Base-by-base conservation (phyloP, 2,888 invertebrate species). In the Synanthedon formicaeformis region DNA sequence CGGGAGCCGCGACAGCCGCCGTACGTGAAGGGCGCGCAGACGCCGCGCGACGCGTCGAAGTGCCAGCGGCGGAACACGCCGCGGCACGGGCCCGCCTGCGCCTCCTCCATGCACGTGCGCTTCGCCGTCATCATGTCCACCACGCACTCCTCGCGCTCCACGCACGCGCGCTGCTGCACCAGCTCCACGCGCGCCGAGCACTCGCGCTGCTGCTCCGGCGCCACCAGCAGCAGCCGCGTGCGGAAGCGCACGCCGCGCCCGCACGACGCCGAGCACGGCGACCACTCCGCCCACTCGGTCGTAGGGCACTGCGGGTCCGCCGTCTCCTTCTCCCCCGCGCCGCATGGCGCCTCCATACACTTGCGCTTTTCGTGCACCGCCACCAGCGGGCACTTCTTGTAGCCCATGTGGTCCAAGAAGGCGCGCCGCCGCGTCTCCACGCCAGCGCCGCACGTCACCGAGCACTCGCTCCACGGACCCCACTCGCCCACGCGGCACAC, bases 251-350 rank as follows among this genome's bases (percentile, higher is more conserved):
- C 90, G 1, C 97, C 97, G 68, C 91, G 90, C 0, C 96, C 97
- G 73, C 97, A 98, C 6, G 94, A 91, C 0, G 93, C 94, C 52
- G 94, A 93, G 82, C 97, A 98, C 0, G 96, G 94, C 54, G 96
- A 95, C 97, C 97, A 98, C 60, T 94, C 93, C 54, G 94, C 92
- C 97, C 97, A 98, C 52, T 91, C 91, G 0, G 94, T 93, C n/a
- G 95, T 92, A 55, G 95, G 93, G 64, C 94, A 94, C 62, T 84
- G 57, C 0, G 92, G 90, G 81, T 92, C 92, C 2, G 88, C 72
- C 1, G 78, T 61, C 60, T 89, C 90, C 6, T 77, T 63, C 48
- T 89, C 87, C 41, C 84, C 81, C 52, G 88, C 88, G 0, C 79
- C 75, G 67, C 94, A 94, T 3, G 90, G 89, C 0, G 93, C 92